phyloP scores from a whole-genome alignment of 2,797 vertebrate species.

The Anabacerthia variegaticeps region DNA sequence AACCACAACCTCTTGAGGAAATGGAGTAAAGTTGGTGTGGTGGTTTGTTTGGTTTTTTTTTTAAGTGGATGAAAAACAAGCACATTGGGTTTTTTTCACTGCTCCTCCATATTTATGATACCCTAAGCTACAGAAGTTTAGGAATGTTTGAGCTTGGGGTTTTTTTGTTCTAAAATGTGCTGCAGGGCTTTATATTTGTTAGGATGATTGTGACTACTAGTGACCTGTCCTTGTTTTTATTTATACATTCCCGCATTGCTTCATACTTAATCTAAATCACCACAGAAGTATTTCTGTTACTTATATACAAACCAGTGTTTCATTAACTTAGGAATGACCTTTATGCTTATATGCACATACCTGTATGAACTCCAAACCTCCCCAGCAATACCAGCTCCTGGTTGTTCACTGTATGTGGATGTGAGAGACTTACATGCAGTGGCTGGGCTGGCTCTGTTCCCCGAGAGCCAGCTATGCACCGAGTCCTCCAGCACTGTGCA shows the following conservation, averaged over 20 bases:
- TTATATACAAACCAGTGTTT: too few species aligned
- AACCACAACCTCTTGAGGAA: neutral
- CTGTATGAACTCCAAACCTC: neutral
- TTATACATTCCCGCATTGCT: neutral
- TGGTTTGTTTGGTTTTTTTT: neutral
- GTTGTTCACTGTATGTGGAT: neutral
- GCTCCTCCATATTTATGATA: neutral
- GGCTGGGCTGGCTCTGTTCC: neutral
- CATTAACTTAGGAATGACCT: neutral
- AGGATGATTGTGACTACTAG: neutral
- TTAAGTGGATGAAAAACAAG: neutral
- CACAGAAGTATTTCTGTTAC: neutral
- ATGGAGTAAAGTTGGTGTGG: neutral
- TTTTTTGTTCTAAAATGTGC: neutral
- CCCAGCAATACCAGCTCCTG: neutral
- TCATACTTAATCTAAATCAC: neutral
- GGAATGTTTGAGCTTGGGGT: neutral
- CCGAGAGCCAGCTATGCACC: fast-evolving
- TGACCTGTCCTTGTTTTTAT: neutral
- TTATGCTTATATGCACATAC: neutral
- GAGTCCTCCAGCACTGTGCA: neutral
- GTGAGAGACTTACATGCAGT: neutral
- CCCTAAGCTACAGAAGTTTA: neutral
- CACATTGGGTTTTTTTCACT: neutral
- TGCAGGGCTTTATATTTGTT: neutral